Evolutionary conservation across 2,888 invertebrate species (phyloP), one percentile per base, ranked within the genome.

Genomic region (Colostygia pectinataria): DNA sequence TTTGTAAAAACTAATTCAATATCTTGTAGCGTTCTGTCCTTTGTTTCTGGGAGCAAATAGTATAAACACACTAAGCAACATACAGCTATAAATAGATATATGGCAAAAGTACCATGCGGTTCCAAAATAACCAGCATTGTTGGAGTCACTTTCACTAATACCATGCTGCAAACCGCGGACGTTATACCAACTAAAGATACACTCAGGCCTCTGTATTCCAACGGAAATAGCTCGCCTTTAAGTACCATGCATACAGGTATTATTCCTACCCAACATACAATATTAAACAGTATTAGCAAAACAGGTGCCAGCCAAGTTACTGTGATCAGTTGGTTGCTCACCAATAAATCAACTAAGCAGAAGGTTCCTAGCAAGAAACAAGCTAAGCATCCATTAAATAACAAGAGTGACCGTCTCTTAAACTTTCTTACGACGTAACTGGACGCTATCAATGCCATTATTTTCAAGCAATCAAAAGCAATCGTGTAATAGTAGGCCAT

Each of bases 1-100:
- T 55, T 49, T 24, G 49, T 55, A 12, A 55, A 66, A 40, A 57
- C 64, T 15, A 64, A 23, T 33, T 71, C 73, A 3, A 71, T 68
- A 53, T 73, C 68, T 33, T 68, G 67, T 32, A 73, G 43, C n/a
- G 65, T 69, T 31, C 59, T 59, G 0, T 66, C 66, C 32, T 66
- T 71, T 0, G 71, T 73, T 57, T 73, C 73, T 2, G 71, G 69
- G 9, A 73, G 29, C 13, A 55, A 50, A 9, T 53, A 36, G 57
- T 65, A 65, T 47, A 51, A 61, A 53, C n/a, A 68, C 5, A 46
- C 12, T 2, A 52, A 28, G 8, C 55, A 55, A 4, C 20, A 40
- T 8, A 40, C 4, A 6, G 43, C 39, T 5, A 55, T 34, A 1
- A 55, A 6, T 6, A 49, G 27, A 9, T 53, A 45, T 6, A 55